Percentiles rank a stretch among this genome's conserved stretches.
Conservation (phyloP, 1,140 invertebrate genomes). For the Dendroctonus valens region DNA sequence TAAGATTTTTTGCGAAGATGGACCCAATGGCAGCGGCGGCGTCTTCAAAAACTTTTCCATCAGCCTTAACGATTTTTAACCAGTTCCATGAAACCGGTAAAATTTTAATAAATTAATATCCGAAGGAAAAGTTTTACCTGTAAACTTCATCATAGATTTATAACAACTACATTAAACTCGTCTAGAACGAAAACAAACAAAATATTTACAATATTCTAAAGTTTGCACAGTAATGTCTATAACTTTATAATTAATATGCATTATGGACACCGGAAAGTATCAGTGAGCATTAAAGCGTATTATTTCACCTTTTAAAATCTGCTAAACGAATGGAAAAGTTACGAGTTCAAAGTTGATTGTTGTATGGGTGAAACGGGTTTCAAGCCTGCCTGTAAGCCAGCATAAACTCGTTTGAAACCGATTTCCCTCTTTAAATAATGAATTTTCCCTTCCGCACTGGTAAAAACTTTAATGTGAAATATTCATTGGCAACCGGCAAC, state of each 20-base stretch:
- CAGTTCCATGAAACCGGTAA: conserved; percentile 1
- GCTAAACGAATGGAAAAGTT: too few relatives aligned
- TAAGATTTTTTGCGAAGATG: conserved; percentile 1
- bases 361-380: too few relatives aligned
- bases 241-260: conserved; percentile 16
- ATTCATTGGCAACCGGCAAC: too few relatives aligned
- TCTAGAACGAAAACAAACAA: conserved; percentile 15
- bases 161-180: conserved; percentile 4
- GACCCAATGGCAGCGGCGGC: conserved; percentile 13
- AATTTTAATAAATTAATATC: conserved; percentile 14
- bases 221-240: conserved; percentile 15
- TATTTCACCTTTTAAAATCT: too few relatives aligned
- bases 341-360: too few relatives aligned
- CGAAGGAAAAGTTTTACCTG: conserved; percentile 20
- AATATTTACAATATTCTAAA: conserved; percentile 20
- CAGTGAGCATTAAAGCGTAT: not conserved
- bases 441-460: too few relatives aligned
- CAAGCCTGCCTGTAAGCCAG: too few relatives aligned
- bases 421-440: too few relatives aligned
- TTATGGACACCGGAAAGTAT: not conserved
- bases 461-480: too few relatives aligned
- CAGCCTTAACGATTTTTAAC: conserved; percentile 3
- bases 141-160: conserved; percentile 20
- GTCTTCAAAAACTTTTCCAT: conserved; percentile 11
- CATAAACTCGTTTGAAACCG: too few relatives aligned